phyloP scores from a whole-genome alignment of 1,140 invertebrate species.

The Drosophila littoralis region DNA sequence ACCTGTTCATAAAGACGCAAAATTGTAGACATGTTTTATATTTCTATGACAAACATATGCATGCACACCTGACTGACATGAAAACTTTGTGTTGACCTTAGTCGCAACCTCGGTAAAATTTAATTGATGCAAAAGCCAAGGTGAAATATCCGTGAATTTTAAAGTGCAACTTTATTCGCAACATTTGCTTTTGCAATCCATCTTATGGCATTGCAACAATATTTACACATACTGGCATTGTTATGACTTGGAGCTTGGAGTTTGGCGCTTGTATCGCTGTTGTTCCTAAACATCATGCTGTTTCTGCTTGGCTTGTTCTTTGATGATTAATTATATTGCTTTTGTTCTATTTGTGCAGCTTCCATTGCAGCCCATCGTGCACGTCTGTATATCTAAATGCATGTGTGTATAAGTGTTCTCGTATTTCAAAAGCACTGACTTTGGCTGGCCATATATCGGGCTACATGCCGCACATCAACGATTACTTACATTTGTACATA shows the following conservation, averaged over 20 bases:
- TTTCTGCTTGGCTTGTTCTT: constrained; percentile 67
- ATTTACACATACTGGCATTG: constrained; percentile 44
- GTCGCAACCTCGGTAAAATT: neutral
- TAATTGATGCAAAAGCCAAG: neutral
- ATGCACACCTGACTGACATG: neutral
- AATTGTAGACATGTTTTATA: no score
- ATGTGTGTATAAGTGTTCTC: constrained; percentile 20
- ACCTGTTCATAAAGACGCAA: no score
- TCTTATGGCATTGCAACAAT: constrained; percentile 48
- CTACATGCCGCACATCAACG: constrained; percentile 35
- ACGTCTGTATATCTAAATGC: neutral
- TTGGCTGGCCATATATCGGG: constrained; percentile 36
- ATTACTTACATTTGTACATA: constrained; percentile 22
- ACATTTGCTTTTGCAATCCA: constrained; percentile 33
- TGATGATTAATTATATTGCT: constrained; percentile 77
- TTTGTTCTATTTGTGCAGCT: constrained; percentile 63
- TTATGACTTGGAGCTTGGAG: constrained; percentile 2
- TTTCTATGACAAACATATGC: no score
- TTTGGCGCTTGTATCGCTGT: constrained; percentile 9
- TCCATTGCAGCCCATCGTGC: constrained; percentile 46
- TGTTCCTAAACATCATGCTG: constrained; percentile 45
- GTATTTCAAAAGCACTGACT: constrained; percentile 21
- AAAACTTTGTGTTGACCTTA: neutral
- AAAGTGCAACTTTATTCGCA: neutral
- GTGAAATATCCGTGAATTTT: neutral